A percentile compares a stretch with the other conserved stretches of the same genome.
Conservation (phyloP, 2,797 vertebrate species). For the Perodicticus potto region DNA sequence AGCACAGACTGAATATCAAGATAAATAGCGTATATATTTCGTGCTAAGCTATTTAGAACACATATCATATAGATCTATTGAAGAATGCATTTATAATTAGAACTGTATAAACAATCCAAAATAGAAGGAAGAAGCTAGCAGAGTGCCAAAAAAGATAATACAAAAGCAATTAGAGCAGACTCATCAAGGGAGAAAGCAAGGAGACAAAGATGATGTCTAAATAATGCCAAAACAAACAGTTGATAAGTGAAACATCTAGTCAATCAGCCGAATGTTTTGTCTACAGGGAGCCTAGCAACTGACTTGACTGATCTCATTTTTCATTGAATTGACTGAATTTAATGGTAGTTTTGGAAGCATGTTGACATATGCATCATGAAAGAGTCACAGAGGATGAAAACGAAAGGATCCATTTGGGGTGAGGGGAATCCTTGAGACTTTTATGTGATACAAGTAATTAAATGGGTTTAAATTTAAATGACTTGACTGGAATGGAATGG, state of each 20-base stretch:
- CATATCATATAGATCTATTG: constrained; percentile 48
- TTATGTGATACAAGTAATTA: constrained; percentile 11
- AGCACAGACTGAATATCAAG: constrained; percentile 59
- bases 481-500: not conserved
- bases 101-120: constrained; percentile 60
- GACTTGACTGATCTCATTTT: constrained; percentile 58
- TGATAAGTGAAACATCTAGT: constrained; percentile 56
- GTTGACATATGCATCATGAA: constrained; percentile 66
- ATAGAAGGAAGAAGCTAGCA: constrained; percentile 61
- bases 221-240: constrained; percentile 72
- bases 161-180: constrained; percentile 66
- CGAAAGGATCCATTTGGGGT: constrained; percentile 4
- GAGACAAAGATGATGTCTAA: constrained; percentile 53
- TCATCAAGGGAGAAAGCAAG: constrained; percentile 38
- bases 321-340: constrained; percentile 64
- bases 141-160: constrained; percentile 69
- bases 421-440: not conserved
- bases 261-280: constrained; percentile 64
- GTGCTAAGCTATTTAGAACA: constrained; percentile 66
- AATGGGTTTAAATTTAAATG: not conserved
- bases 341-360: constrained; percentile 67
- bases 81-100: constrained; percentile 70
- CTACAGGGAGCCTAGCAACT: constrained; percentile 61
- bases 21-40: constrained; percentile 66
- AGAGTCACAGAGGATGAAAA: constrained; percentile 46